Base-by-base conservation (phyloP, 30 jellyfish, hydroid and myxozoan species). In the Calvadosia cruxmelitensis region DNA sequence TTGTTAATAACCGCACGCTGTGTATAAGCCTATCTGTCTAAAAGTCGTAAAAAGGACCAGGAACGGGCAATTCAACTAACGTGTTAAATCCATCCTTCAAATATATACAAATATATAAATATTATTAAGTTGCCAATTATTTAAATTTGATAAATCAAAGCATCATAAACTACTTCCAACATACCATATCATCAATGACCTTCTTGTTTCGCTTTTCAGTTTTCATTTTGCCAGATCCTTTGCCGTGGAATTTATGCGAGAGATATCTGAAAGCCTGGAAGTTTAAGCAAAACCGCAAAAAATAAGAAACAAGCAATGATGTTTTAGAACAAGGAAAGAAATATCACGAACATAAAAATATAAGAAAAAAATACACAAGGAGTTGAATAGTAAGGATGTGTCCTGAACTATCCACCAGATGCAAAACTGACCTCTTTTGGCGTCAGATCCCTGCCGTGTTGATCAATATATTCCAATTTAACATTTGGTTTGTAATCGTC, bases 171-270 rank as follows among this genome's bases (percentile, higher is more conserved):
- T n/a, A n/a, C n/a, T n/a, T n/a, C n/a, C n/a, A n/a, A 16, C 69
- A 66, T 63, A 83, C 96, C 96, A 34, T 70, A 0, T 84, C 96
- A 35, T 92, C 99, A 1, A 72, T 61, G 20, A 73, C 63, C 72
- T 85, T 92, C 81, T 92, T 85, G 0, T 94, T 82, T 36, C 99
- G 71, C 57, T 92, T 92, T 53, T 84, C 96, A 20, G 95, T 84
- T 66, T 92, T 92, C 86, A 79, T 75, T 71, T 92, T 92, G n/a
- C 96, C 96, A 0, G 99, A 85, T 15, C 96, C 96, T 68, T 92
- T 92, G 29, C 99, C 99, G 72, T 92, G 99, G 64, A 92, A 92
- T 75, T 75, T 86, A 69, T 84, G 96, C 1, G 99, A 92, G 32
- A 92, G 71, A 62, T 68, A 73, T 16, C 99, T 51, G 52, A 92